Conservation (phyloP, 2,888 invertebrate genomes). For the Drymonia ruficornis region DNA sequence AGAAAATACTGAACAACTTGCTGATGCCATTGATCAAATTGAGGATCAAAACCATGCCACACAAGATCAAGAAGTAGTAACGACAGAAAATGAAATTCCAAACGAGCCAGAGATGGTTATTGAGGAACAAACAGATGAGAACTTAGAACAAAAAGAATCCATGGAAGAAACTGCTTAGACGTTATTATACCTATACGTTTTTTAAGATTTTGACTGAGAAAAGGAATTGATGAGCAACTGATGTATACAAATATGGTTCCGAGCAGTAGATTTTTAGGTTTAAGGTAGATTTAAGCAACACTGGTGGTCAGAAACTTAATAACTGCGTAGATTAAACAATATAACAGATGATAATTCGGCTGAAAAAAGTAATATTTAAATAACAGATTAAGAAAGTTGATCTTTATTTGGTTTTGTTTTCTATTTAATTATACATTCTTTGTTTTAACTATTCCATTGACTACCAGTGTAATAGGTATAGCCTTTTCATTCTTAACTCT, state of each 20-base stretch:
- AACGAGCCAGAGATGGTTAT: conserved; percentile 13
- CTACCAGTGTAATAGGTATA: neutral
- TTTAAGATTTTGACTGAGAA: conserved; percentile 25
- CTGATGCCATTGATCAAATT: conserved; percentile 1
- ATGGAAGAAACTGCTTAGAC: conserved; percentile 13
- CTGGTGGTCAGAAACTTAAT: conserved; percentile 21
- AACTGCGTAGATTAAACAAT: too few species aligned
- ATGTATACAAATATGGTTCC: conserved; percentile 26
- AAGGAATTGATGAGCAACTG: conserved; percentile 35
- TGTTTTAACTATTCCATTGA: neutral
- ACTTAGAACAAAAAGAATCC: conserved; percentile 8
- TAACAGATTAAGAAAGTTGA: too few species aligned
- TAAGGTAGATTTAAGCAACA: conserved; percentile 22
- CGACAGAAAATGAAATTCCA: neutral
- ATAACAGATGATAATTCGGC: too few species aligned
- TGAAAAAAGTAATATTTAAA: too few species aligned
- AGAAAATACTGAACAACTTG: conserved; percentile 5
- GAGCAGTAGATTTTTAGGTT: conserved; percentile 21
- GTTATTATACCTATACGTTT: neutral
- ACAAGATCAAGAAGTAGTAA: neutral
- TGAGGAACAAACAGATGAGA: conserved; percentile 6
- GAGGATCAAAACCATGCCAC: conserved; percentile 8
- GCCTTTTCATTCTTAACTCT: neutral
- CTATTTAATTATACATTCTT: too few species aligned
- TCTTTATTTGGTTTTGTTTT: too few species aligned